Evolutionary conservation across 2,113 vertebrate genomes (phyloP).

Genomic region (Prionailurus viverrinus): DNA sequence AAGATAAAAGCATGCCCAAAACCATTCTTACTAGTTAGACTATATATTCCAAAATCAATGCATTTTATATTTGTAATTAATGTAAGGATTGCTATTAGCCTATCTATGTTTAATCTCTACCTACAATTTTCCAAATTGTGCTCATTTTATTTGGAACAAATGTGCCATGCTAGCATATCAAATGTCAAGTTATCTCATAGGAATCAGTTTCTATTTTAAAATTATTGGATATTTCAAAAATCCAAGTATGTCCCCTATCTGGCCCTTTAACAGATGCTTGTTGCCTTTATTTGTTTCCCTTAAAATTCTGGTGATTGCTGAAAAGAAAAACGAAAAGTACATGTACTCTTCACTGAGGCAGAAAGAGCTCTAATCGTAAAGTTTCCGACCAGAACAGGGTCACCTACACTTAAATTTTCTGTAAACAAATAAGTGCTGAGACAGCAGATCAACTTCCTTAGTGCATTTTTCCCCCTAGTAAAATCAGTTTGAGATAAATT

Average conservation of each 20-base stretch:
- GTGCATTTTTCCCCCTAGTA: slow-evolving; percentile 73
- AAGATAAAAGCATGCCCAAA: neutral
- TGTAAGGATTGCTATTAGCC: neutral
- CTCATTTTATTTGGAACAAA: slow-evolving; percentile 66
- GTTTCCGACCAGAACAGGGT: slow-evolving; percentile 81
- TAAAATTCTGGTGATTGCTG: slow-evolving; percentile 53
- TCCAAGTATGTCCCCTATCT: slow-evolving; percentile 37
- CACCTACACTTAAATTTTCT: slow-evolving; percentile 79
- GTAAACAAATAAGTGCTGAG: slow-evolving; percentile 83
- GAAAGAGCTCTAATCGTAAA: slow-evolving; percentile 77
- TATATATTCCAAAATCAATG: neutral
- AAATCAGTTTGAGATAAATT: slow-evolving; percentile 82
- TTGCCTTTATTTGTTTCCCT: slow-evolving; percentile 71
- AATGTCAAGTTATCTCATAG: slow-evolving; percentile 41
- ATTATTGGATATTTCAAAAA: slow-evolving; percentile 67
- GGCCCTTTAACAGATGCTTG: slow-evolving; percentile 64
- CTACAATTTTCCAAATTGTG: slow-evolving; percentile 32
- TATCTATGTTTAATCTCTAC: neutral
- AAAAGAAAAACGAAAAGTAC: slow-evolving; percentile 69
- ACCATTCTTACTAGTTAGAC: neutral
- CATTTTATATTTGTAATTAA: neutral
- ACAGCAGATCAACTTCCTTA: slow-evolving; percentile 76
- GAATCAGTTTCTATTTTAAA: slow-evolving; percentile 63
- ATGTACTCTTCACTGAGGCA: slow-evolving; percentile 78
- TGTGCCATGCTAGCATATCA: slow-evolving; percentile 39